Conservation (phyloP, 2,113 vertebrate species). For the Triplophysa rosa region DNA sequence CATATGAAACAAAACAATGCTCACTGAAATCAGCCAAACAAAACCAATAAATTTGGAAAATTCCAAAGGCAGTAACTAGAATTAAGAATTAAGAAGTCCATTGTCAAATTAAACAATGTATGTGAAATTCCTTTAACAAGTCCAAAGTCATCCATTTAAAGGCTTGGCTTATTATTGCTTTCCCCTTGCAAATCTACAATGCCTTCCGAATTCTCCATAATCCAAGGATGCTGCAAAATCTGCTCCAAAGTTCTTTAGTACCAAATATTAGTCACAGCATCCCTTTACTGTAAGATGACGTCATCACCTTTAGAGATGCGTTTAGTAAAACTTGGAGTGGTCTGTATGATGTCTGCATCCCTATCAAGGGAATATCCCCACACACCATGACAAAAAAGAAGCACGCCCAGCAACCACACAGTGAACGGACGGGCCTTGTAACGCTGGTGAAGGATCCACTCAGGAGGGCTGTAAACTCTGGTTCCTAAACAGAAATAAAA, state of each 20-base stretch:
- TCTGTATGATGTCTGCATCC: conserved; percentile 78
- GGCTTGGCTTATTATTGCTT: conserved; percentile 51
- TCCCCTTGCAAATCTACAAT: conserved; percentile 56
- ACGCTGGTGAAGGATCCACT: conserved; percentile 78
- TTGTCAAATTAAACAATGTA: conserved; percentile 37
- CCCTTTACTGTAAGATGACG: neutral
- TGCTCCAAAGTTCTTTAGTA: conserved; percentile 67
- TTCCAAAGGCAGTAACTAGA: conserved; percentile 32
- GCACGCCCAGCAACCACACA: conserved; percentile 83
- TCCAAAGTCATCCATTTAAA: conserved; percentile 8
- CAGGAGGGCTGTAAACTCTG: conserved; percentile 84
- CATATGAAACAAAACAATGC: neutral
- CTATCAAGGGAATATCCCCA: conserved; percentile 88
- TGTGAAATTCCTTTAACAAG: conserved; percentile 29
- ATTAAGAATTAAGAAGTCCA: conserved; percentile 40
- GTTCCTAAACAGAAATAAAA: conserved; percentile 68
- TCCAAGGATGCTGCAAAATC: conserved; percentile 81
- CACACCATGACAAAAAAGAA: too few relatives aligned
- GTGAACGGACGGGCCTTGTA: conserved; percentile 78
- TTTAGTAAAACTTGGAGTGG: conserved; percentile 73
- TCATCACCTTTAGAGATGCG: conserved; percentile 75
- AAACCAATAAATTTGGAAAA: conserved; percentile 36
- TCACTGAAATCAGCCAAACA: conserved; percentile 7
- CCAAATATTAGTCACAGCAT: neutral
- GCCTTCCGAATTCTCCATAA: conserved; percentile 67